phyloP scores from a whole-genome alignment of 2,113 vertebrate species.

The Setophaga kirtlandii region DNA sequence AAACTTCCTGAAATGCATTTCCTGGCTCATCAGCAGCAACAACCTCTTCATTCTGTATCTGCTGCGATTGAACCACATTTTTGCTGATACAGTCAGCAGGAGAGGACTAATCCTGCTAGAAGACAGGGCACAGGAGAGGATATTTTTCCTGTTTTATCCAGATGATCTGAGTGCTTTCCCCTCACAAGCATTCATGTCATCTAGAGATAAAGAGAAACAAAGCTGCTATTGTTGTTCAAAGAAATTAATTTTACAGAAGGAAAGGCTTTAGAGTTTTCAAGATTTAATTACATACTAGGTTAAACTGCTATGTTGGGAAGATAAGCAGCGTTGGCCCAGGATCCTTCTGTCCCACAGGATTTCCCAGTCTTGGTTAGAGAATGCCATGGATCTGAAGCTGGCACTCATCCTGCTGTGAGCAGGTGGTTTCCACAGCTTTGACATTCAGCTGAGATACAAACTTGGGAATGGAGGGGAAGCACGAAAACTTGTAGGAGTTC shows the following conservation, averaged over 20 bases:
- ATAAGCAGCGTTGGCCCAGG: not conserved
- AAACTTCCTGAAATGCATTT: not conserved
- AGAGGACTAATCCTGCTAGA: not conserved
- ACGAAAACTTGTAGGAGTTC: not conserved
- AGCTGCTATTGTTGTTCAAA: not conserved
- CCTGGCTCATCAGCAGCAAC: not conserved
- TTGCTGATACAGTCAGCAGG: not conserved
- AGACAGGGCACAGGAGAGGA: not conserved
- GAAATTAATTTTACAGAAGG: not conserved
- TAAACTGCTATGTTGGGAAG: not conserved
- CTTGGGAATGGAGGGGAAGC: not conserved
- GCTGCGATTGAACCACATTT: not conserved
- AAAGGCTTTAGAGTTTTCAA: not conserved
- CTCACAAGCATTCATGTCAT: not conserved
- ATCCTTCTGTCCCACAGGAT: not conserved
- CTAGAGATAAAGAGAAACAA: not conserved
- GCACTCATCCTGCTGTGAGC: not conserved
- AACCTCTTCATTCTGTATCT: not conserved
- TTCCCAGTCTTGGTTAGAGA: not conserved
- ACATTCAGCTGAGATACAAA: not conserved
- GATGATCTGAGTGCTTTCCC: not conserved
- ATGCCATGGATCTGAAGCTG: not conserved
- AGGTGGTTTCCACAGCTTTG: not conserved
- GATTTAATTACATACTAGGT: not conserved
- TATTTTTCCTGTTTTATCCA: not conserved